phyloP scores from a whole-genome alignment of 2,113 vertebrate genomes.

The Pagrus major region DNA sequence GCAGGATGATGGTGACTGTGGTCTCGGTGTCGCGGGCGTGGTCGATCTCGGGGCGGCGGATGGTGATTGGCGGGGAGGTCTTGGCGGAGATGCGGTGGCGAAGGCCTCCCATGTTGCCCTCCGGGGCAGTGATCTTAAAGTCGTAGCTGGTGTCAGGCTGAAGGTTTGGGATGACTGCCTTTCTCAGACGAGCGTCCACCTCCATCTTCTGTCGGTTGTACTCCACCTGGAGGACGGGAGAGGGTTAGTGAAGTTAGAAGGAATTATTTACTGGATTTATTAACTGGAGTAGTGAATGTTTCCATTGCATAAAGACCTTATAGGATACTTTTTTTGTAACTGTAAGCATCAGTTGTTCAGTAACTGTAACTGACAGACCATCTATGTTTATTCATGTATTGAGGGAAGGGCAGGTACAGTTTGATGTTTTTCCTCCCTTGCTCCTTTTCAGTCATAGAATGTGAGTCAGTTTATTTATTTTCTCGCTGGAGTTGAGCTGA shows the following conservation, averaged over 20 bases:
- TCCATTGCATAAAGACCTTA: no score
- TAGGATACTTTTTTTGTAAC: no score
- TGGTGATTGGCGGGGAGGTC: conserved; percentile 91
- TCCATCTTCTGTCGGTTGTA: conserved; percentile 92
- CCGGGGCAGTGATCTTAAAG: conserved; percentile 93
- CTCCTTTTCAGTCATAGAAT: no score
- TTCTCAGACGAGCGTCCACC: conserved; percentile 92
- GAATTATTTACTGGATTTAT: no score
- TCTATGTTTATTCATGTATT: no score
- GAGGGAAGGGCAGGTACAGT: no score
- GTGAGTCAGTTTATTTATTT: no score
- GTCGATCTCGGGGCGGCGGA: conserved; percentile 90
- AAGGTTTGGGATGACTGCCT: conserved; percentile 94
- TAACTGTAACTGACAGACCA: no score
- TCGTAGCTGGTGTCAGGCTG: conserved; percentile 94
- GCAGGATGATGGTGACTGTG: conserved; percentile 91
- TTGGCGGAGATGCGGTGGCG: conserved; percentile 94
- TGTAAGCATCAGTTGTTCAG: no score
- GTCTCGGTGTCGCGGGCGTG: conserved; percentile 90
- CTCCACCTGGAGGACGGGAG: conserved; percentile 87
- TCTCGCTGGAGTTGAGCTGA: no score
- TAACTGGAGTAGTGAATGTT: no score
- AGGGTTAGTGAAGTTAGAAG: not conserved
- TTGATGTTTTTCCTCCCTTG: no score
- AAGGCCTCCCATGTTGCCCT: conserved; percentile 94